Conservation (phyloP, 92 coral and sea anemone species). For the Zoanthus sociatus region DNA sequence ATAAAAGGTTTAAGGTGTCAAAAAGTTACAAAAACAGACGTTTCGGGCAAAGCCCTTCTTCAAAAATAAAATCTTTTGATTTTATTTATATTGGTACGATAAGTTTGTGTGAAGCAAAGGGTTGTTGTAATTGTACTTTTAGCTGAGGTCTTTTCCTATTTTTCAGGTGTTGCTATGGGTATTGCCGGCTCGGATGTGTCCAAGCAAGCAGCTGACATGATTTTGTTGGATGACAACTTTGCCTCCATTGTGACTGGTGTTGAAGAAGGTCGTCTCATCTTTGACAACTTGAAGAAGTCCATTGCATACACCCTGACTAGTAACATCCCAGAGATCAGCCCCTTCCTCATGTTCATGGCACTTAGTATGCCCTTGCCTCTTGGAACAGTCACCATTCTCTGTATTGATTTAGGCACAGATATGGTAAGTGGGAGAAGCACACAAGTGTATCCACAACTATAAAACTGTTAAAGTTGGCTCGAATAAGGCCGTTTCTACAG, state of each 20-base stretch:
- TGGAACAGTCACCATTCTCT: too few species aligned
- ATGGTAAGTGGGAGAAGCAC: too few species aligned
- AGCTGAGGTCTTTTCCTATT: background rate
- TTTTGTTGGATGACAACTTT: slow-evolving; percentile 95
- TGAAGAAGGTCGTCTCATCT: slow-evolving; percentile 99
- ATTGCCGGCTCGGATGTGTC: slow-evolving; percentile 99
- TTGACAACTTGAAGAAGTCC: slow-evolving; percentile 97
- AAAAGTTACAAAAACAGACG: too few species aligned
- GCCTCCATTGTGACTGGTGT: slow-evolving; percentile 99
- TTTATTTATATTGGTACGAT: slow-evolving; percentile 92
- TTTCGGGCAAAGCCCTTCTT: too few species aligned
- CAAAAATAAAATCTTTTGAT: too few species aligned
- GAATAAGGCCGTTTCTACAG: too few species aligned
- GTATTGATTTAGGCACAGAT: too few species aligned
- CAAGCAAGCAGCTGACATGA: slow-evolving; percentile 98
- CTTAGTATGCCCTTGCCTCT: too few species aligned
- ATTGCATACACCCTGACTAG: slow-evolving; percentile 95
- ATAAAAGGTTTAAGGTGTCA: too few species aligned
- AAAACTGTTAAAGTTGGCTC: too few species aligned
- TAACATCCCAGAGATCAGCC: slow-evolving; percentile 97
- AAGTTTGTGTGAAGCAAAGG: too few species aligned
- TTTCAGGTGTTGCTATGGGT: slow-evolving; percentile 97
- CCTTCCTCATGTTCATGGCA: slow-evolving; percentile 99
- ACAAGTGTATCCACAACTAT: too few species aligned
- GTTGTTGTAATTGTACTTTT: background rate